phyloP scores from a whole-genome alignment of 1,140 invertebrate species.

The Saccostrea cuccullata region DNA sequence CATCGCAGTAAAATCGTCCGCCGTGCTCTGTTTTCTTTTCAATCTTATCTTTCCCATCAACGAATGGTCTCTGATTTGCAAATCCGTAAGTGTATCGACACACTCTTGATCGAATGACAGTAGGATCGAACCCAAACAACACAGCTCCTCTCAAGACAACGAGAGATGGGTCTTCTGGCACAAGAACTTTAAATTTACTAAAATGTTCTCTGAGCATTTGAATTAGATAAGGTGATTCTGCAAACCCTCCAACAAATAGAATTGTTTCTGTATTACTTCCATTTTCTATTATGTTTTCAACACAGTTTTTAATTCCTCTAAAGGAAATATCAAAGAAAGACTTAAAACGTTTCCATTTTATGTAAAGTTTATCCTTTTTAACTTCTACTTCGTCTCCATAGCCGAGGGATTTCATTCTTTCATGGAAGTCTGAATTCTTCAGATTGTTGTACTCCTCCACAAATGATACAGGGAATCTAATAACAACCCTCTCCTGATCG shows the following conservation, averaged over 20 bases:
- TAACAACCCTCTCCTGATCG: neutral
- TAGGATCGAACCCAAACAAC: conserved; percentile 52
- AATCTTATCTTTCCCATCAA: neutral
- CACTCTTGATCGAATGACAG: conserved; percentile 46
- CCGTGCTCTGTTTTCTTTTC: conserved; percentile 33
- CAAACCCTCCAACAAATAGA: conserved; percentile 55
- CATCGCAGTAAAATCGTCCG: conserved; percentile 25
- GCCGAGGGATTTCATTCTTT: neutral
- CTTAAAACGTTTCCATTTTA: neutral
- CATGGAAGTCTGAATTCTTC: neutral
- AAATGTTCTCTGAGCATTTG: conserved; percentile 46
- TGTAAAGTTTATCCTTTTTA: neutral
- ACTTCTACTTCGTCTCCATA: neutral
- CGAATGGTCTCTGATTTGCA: conserved; percentile 38
- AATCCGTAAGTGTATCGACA: conserved; percentile 59
- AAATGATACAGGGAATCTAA: neutral
- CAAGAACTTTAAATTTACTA: conserved; percentile 36
- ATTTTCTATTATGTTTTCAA: neutral
- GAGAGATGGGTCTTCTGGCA: conserved; percentile 46
- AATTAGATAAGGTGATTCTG: conserved; percentile 53
- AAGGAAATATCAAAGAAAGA: neutral
- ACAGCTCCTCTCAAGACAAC: conserved; percentile 56
- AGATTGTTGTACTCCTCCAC: neutral
- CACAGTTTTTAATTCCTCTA: neutral
- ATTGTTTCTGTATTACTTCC: neutral